Evolutionary conservation across 2,797 vertebrate genomes (phyloP).

Genomic region (Dallia pectoralis): DNA sequence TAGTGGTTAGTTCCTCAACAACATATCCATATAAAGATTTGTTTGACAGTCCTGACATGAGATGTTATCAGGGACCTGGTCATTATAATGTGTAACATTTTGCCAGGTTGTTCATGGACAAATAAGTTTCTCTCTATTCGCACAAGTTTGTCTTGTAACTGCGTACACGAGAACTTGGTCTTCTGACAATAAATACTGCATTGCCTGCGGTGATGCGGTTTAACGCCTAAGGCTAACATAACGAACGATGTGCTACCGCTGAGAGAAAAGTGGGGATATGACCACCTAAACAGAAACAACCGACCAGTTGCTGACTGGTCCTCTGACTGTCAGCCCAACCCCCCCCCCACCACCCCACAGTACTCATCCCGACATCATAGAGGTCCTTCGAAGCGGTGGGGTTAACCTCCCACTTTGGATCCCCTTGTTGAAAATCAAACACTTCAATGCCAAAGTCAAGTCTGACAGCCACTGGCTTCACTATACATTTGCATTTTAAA

Average conservation of each 20-base stretch:
- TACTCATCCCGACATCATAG: slow-evolving; percentile 1
- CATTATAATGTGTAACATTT: neutral
- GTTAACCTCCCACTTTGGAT: slow-evolving; percentile 1
- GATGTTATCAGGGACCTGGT: neutral
- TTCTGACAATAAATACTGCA: neutral
- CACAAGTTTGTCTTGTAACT: neutral
- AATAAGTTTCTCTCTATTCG: neutral
- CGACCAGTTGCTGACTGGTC: slow-evolving; percentile 1
- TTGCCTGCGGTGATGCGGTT: neutral
- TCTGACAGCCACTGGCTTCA: slow-evolving; percentile 14
- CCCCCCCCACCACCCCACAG: too few relatives aligned
- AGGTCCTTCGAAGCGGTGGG: slow-evolving; percentile 21
- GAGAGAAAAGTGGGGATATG: slow-evolving; percentile 9
- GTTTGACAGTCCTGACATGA: too few relatives aligned
- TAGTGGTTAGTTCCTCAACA: too few relatives aligned
- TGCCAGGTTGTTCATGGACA: neutral
- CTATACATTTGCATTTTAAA: neutral
- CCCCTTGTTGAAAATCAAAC: slow-evolving; percentile 29
- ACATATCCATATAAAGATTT: too few relatives aligned
- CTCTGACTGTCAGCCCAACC: too few relatives aligned
- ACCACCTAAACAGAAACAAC: slow-evolving; percentile 23
- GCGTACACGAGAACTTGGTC: neutral
- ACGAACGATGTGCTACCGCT: neutral
- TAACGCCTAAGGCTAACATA: neutral
- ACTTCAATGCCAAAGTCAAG: slow-evolving; percentile 28